Evolutionary conservation across 1,140 invertebrate species (phyloP).

Genomic region (Drosophila sulfurigaster): DNA sequence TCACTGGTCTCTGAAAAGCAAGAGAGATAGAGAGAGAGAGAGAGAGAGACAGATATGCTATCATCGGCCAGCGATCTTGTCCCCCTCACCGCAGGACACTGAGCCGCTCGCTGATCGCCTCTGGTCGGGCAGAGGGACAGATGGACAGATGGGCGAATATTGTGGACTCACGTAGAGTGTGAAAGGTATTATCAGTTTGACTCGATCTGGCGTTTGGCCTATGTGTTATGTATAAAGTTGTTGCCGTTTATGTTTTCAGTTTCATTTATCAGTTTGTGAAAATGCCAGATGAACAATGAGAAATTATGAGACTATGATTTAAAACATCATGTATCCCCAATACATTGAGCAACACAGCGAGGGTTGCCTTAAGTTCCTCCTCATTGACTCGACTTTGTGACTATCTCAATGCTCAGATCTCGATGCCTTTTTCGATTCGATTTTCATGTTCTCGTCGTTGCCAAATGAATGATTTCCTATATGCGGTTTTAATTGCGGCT

Average conservation of each 20-base stretch:
- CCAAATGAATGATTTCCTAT: conserved; percentile 75
- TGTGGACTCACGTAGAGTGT: conserved; percentile 75
- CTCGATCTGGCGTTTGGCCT: conserved; percentile 54
- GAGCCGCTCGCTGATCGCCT: conserved; percentile 13
- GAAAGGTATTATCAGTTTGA: conserved; percentile 78
- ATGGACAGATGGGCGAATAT: not conserved
- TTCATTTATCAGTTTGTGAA: conserved; percentile 78
- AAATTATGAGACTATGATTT: conserved; percentile 80
- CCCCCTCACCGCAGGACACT: conserved; percentile 53
- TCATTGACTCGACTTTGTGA: conserved; percentile 19
- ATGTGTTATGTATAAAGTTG: conserved; percentile 33
- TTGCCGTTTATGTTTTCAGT: conserved; percentile 72
- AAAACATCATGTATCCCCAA: conserved; percentile 70
- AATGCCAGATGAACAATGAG: conserved; percentile 73
- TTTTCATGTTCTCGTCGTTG: conserved; percentile 52
- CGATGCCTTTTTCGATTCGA: conserved; percentile 42
- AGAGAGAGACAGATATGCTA: conserved; percentile 32
- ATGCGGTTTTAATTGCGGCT: conserved; percentile 79
- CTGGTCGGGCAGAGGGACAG: not conserved
- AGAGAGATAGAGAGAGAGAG: not conserved
- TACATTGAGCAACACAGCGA: conserved; percentile 15
- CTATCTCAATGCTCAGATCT: conserved; percentile 56
- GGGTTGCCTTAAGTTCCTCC: conserved; percentile 57
- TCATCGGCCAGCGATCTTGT: conserved; percentile 55
- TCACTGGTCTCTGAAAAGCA: conserved; percentile 16